phyloP scores from a whole-genome alignment of 1,140 invertebrate genomes.

The Maconellicoccus hirsutus region DNA sequence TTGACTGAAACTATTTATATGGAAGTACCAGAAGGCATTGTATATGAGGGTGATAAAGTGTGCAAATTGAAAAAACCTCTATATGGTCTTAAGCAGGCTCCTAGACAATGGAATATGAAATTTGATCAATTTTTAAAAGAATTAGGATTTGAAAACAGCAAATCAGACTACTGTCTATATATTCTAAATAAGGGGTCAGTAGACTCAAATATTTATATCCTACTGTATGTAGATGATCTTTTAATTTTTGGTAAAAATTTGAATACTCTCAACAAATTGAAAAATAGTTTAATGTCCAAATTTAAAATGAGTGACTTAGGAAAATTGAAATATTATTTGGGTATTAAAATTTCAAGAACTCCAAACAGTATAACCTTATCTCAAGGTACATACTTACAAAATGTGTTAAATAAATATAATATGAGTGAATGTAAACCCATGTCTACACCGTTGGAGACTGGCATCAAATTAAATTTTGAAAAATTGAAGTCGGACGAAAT shows the following conservation, averaged over 20 bases:
- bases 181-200: background rate
- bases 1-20: constrained; percentile 21
- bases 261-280: background rate
- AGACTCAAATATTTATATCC: background rate
- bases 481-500: too few relatives aligned
- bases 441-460: background rate
- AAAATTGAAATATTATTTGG: background rate
- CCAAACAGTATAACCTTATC: background rate
- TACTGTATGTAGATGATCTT: constrained; percentile 25
- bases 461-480: background rate
- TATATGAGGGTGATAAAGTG: constrained; percentile 3
- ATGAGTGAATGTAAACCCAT: background rate
- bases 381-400: background rate
- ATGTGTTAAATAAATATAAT: background rate
- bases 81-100: constrained; percentile 23
- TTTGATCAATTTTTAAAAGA: constrained; percentile 30
- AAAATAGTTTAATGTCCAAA: background rate
- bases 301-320: constrained; percentile 23
- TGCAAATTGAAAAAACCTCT: constrained; percentile 25
- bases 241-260: constrained; percentile 5
- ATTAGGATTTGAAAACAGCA: constrained; percentile 1
- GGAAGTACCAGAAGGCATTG: constrained; percentile 16
- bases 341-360: constrained; percentile 26
- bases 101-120: constrained; percentile 13
- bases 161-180: constrained; percentile 23